phyloP scores from a whole-genome alignment of 1,140 invertebrate species.

The Ceratitis capitata region DNA sequence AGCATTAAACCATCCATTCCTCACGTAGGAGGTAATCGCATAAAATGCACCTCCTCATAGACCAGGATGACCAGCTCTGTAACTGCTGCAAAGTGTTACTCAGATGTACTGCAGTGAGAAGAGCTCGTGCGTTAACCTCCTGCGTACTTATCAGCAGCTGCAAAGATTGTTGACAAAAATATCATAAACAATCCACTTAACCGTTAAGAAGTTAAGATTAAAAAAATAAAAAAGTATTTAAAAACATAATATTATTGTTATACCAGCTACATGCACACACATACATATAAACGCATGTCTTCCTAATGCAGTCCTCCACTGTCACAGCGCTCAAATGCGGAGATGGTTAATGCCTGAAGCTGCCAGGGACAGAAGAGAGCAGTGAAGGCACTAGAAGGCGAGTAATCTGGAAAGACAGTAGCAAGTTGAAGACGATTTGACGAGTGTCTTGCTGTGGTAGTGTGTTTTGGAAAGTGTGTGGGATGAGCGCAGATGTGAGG shows the following conservation, averaged over 20 bases:
- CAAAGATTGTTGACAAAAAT: not conserved
- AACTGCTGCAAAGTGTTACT: too few species aligned
- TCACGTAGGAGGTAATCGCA: too few species aligned
- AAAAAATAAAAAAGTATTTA: slow-evolving; percentile 16
- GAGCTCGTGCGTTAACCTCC: too few species aligned
- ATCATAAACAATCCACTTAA: slow-evolving; percentile 25
- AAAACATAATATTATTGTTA: not conserved
- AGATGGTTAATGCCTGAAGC: not conserved
- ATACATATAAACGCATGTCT: not conserved
- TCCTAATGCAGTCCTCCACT: not conserved
- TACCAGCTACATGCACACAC: not conserved
- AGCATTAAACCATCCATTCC: too few species aligned
- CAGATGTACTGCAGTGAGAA: too few species aligned
- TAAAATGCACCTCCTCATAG: too few species aligned
- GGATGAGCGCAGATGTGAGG: not conserved
- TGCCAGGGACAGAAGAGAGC: not conserved
- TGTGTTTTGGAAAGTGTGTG: not conserved
- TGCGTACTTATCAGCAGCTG: not conserved
- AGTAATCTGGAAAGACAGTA: not conserved
- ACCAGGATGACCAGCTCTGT: too few species aligned
- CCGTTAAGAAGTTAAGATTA: not conserved
- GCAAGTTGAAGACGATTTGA: not conserved
- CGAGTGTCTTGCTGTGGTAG: not conserved
- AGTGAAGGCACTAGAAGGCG: not conserved
- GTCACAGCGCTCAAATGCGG: too few species aligned